phyloP scores from a whole-genome alignment of 2,797 vertebrate genomes.

The Phrynocephalus vlangalii region DNA sequence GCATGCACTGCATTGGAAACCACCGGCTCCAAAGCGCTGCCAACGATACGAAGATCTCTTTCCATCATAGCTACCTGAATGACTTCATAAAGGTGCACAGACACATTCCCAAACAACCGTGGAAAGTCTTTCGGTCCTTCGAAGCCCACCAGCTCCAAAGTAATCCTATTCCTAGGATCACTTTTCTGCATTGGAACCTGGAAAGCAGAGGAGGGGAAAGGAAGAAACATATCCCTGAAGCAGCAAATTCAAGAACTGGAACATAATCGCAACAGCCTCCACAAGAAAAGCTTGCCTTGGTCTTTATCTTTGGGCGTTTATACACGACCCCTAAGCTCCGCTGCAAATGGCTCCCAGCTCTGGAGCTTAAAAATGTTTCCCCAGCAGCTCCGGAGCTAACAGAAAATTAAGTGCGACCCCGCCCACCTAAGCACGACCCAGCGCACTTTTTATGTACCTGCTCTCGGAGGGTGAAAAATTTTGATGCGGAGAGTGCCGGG shows the following conservation, averaged over 20 bases:
- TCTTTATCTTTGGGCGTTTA: too few relatives aligned
- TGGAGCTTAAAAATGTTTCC: too few relatives aligned
- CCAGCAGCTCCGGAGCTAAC: too few relatives aligned
- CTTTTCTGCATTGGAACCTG: conserved; percentile 68
- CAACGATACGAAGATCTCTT: neutral
- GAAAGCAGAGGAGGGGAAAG: conserved; percentile 24
- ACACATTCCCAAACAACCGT: conserved; percentile 52
- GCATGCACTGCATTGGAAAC: neutral
- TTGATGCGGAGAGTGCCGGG: too few relatives aligned
- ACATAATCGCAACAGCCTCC: neutral
- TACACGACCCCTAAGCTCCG: too few relatives aligned
- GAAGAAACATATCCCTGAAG: neutral
- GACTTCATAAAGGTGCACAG: conserved; percentile 70
- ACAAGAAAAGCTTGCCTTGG: neutral
- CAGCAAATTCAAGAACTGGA: neutral
- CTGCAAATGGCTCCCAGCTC: too few relatives aligned
- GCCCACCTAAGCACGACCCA: too few relatives aligned
- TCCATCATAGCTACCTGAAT: conserved; percentile 60
- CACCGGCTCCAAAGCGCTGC: neutral
- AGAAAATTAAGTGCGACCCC: too few relatives aligned
- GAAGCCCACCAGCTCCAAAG: conserved; percentile 62
- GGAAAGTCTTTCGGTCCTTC: conserved; percentile 8
- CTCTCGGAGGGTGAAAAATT: too few relatives aligned
- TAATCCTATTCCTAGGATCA: conserved; percentile 66
- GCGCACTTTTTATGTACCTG: too few relatives aligned